Percentiles rank a stretch among this genome's conserved stretches.
Evolutionary conservation across 1,140 invertebrate genomes (phyloP).

Genomic region (Proales similis): DNA sequence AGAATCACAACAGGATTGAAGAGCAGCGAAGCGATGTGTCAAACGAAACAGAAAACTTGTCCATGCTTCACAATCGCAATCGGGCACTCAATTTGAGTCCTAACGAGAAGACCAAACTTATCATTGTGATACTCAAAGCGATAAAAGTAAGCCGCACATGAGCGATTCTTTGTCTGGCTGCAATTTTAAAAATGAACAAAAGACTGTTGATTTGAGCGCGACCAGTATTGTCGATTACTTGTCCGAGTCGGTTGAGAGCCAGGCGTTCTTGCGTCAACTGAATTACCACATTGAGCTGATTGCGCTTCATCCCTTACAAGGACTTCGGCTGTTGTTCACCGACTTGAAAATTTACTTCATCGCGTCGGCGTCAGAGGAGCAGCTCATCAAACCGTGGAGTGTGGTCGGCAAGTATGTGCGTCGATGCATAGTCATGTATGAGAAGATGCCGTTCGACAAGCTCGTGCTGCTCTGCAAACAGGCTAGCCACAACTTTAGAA

Average conservation of each 20-base stretch:
- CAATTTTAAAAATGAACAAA: neutral
- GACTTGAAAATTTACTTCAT: slow-evolving; percentile 33
- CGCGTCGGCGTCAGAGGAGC: slow-evolving; percentile 1
- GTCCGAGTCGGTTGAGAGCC: neutral
- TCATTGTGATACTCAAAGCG: slow-evolving; percentile 35
- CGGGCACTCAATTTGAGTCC: neutral
- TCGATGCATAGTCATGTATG: slow-evolving; percentile 35
- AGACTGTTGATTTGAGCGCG: slow-evolving; percentile 15
- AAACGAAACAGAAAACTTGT: too few relatives aligned
- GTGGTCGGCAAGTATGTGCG: slow-evolving; percentile 37
- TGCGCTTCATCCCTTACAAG: slow-evolving; percentile 1
- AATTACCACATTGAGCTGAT: slow-evolving; percentile 13
- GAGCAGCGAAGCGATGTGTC: too few relatives aligned
- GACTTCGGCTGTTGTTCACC: neutral
- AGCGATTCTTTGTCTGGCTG: neutral
- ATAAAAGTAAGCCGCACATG: slow-evolving; percentile 16
- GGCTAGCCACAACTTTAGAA: slow-evolving; percentile 5
- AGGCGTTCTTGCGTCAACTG: slow-evolving; percentile 12
- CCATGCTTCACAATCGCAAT: too few relatives aligned
- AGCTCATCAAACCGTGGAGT: slow-evolving; percentile 34
- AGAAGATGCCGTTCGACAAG: slow-evolving; percentile 34
- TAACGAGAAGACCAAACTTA: slow-evolving; percentile 14
- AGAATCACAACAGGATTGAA: too few relatives aligned
- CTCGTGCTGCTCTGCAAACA: slow-evolving; percentile 22
- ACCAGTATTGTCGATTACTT: neutral